Percentiles rank a stretch among this genome's conserved stretches.
Evolutionary conservation across 1,140 invertebrate species (phyloP).

Genomic region (Cherax destructor): DNA sequence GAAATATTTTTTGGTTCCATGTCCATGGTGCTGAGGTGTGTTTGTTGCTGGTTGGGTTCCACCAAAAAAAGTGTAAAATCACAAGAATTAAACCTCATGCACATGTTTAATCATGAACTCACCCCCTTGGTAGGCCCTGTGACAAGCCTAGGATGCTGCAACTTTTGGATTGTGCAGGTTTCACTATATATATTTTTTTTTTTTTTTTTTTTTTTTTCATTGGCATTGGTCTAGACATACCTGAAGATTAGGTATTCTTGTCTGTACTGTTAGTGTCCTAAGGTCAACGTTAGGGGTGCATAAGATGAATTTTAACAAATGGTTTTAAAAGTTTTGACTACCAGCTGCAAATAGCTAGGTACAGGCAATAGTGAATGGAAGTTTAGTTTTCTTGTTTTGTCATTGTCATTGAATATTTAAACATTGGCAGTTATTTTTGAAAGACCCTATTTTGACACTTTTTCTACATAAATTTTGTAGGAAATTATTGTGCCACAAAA

Average conservation of each 20-base stretch:
- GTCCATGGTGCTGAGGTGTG: slow-evolving; percentile 70
- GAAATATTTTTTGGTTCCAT: slow-evolving; percentile 44
- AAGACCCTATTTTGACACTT: slow-evolving; percentile 70
- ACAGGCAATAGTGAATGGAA: slow-evolving; percentile 55
- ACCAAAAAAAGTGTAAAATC: slow-evolving; percentile 71
- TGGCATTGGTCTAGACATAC: slow-evolving; percentile 32
- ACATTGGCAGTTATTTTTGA: slow-evolving; percentile 67
- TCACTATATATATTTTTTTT: slow-evolving; percentile 12
- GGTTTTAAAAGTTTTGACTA: slow-evolving; percentile 34
- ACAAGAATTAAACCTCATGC: slow-evolving; percentile 67
- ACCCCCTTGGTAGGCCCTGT: slow-evolving; percentile 43
- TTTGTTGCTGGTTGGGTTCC: slow-evolving; percentile 68
- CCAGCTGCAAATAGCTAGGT: slow-evolving; percentile 57
- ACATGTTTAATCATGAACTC: slow-evolving; percentile 64
- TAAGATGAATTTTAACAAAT: slow-evolving; percentile 45
- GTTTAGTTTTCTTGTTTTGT: slow-evolving; percentile 49
- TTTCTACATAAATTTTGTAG: slow-evolving; percentile 71
- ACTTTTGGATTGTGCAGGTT: slow-evolving; percentile 29
- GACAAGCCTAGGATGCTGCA: slow-evolving; percentile 46
- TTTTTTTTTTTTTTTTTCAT: slow-evolving; percentile 3
- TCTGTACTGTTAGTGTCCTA: slow-evolving; percentile 35
- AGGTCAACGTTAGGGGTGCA: slow-evolving; percentile 50
- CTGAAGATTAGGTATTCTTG: slow-evolving; percentile 21
- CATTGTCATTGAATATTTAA: slow-evolving; percentile 19
- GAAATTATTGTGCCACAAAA: slow-evolving; percentile 71